Base-by-base conservation (phyloP, 2,888 invertebrate species). In the Folsomia candida region DNA sequence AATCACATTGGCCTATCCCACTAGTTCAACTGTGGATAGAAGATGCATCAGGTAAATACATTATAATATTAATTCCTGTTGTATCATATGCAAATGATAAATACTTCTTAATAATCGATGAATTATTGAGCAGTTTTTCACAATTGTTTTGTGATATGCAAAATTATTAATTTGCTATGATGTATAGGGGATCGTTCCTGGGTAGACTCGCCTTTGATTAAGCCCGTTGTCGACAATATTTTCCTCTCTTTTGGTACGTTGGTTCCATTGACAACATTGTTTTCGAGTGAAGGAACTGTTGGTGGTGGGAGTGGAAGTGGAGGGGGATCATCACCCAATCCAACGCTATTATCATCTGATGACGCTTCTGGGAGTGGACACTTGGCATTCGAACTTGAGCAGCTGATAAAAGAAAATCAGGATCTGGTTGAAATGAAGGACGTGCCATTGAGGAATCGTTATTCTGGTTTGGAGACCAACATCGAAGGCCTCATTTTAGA, bases 151-250 rank as follows among this genome's bases (percentile, higher is more conserved):
- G 14, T 4, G 37, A 4, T 4, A 9, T 37, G 4, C 14, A 37
- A 37, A 37, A 4, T 9, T 37, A 37, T 37, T 37, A 37, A 37
- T 37, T 37, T 37, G 4, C 6, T 37, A 9, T 4, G 4, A 37
- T 37, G 4, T 37, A 9, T 37, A 37, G 94, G 93, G 58, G 97
- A 98, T 81, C 87, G 97, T 51, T 87, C 92, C 77, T 97, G 97
- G 94, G 93, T 97, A 24, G 97, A 97, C 82, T 90, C 92, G 80
- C 89, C 92, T 0, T 92, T 93, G 84, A 96, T 96, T 82, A 91
- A 91, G 81, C 90, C 91, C 25, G 91, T 97, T 82, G 93, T 94
- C 0, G 93, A 94, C 80, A 97, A 97, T 83, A 91, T 97, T 64
- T 86, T 91, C 68, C 91, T 91, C 0, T 93, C 92, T 0, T 92